Evolutionary conservation across 2,113 vertebrate genomes (phyloP), one percentile per base, ranked within the genome.

Genomic region (Onychostoma macrolepis): DNA sequence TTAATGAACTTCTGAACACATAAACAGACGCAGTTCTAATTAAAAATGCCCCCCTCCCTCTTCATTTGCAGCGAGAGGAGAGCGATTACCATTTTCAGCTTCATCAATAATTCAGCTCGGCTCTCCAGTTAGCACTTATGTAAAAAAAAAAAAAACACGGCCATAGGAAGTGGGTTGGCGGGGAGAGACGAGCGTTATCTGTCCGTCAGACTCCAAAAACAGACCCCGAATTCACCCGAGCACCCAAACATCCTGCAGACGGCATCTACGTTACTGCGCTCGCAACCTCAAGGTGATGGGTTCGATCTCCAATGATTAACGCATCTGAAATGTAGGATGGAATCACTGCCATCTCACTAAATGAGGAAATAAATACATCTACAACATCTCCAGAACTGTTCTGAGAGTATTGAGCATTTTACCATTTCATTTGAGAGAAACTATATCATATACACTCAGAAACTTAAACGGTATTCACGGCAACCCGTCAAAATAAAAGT

Each of bases 51-150:
- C 26, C 48, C 10, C 7, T 11, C 28, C 53, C 28, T 79, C 17
- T 79, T 79, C 38, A 15, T 58, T n/a, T 17, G 33, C 24, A 58
- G 77, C 10, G 10, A 13, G 21, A 76, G n/a, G 9, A 48, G 69
- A 77, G 63, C 21, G 15, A 69, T 71, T 58, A 63, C 63, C 4
- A 21, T 84, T 72, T 74, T 48, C 38, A 67, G 75, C 24, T 19
- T 72, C 38, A 72, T 76, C 56, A 77, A 88, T 88, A 88, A 88
- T 85, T 88, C 50, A 88, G 74, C 56, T 41, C 1, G 6, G 15
- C 28, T 24, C 43, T 85, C 36, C 41, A 75, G 56, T 45, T 24
- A 36, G n/a, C 67, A 75, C 83, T 85, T 65, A 26, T 6, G 15
- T 11, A 30, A 38, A 61, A 85, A 45, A 43, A 56, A n/a, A n/a